Evolutionary conservation across 2,888 invertebrate species (phyloP).

Genomic region (Microplitis manilae): DNA sequence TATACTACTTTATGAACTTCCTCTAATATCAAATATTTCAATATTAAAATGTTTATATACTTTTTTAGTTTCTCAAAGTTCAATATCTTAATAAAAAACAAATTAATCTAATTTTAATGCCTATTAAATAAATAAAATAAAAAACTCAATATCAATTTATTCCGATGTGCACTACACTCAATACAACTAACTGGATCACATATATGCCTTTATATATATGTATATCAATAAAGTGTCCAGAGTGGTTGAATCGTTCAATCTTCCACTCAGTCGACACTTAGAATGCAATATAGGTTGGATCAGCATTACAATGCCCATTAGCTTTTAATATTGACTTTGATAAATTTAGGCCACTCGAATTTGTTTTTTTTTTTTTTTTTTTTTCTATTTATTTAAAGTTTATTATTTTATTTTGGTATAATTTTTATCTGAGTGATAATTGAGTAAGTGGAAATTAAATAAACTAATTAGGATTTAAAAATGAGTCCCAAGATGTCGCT

Average conservation of each 20-base stretch:
- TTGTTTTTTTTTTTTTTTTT: background rate
- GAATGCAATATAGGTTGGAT: conserved; percentile 46
- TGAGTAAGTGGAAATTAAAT: background rate
- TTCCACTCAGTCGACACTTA: conserved; percentile 67
- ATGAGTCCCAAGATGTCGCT: background rate
- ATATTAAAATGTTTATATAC: background rate
- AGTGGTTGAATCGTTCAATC: conserved; percentile 61
- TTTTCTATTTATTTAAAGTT: background rate
- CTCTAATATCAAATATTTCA: background rate
- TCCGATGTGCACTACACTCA: conserved; percentile 39
- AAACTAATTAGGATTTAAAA: background rate
- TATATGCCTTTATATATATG: conserved; percentile 44
- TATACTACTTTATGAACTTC: background rate
- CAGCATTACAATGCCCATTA: conserved; percentile 60
- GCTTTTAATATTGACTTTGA: conserved; percentile 51
- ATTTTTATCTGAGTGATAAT: background rate
- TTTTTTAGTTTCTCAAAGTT: background rate
- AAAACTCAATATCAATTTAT: background rate
- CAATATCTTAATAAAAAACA: background rate
- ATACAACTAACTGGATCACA: conserved; percentile 65
- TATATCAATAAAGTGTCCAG: conserved; percentile 53
- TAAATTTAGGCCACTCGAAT: conserved; percentile 3
- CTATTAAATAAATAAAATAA: background rate
- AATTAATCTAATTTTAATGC: background rate
- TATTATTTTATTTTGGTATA: background rate